Evolutionary conservation across 2,113 vertebrate genomes (phyloP).

Genomic region (Leucosticte australis): DNA sequence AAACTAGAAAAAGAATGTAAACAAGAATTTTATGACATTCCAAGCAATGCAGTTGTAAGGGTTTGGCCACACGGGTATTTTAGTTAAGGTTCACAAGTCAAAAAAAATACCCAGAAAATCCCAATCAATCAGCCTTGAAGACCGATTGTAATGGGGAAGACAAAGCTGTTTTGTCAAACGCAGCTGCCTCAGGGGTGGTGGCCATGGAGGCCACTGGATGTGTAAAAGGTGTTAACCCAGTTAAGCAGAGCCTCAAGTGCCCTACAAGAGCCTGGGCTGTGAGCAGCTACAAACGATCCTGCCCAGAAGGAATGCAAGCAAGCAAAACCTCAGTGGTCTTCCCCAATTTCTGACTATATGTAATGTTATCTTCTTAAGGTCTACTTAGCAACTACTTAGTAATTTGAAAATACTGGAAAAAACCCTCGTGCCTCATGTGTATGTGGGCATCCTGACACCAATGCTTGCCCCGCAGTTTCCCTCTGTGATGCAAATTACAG

Average conservation of each 20-base stretch:
- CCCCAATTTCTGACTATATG: neutral
- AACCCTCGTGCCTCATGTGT: neutral
- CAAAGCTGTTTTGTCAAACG: neutral
- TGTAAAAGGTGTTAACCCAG: neutral
- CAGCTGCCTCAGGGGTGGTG: neutral
- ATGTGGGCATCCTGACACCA: neutral
- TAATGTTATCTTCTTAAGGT: neutral
- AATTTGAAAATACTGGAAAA: neutral
- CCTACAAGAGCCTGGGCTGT: neutral
- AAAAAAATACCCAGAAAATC: neutral
- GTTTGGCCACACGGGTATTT: accelerated
- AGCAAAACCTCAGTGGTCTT: neutral
- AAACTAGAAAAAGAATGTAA: neutral
- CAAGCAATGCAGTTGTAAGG: neutral
- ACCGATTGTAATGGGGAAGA: accelerated
- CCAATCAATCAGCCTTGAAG: neutral
- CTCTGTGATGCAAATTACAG: neutral
- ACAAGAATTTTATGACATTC: neutral
- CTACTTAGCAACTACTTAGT: neutral
- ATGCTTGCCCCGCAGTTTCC: neutral
- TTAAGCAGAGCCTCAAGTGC: neutral
- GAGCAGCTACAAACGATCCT: neutral
- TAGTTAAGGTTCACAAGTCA: neutral
- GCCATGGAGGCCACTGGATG: neutral
- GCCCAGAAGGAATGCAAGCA: neutral